Evolutionary conservation across 1,140 invertebrate genomes (phyloP), one percentile per base, ranked within the genome.

Genomic region (Theocolax elegans): DNA sequence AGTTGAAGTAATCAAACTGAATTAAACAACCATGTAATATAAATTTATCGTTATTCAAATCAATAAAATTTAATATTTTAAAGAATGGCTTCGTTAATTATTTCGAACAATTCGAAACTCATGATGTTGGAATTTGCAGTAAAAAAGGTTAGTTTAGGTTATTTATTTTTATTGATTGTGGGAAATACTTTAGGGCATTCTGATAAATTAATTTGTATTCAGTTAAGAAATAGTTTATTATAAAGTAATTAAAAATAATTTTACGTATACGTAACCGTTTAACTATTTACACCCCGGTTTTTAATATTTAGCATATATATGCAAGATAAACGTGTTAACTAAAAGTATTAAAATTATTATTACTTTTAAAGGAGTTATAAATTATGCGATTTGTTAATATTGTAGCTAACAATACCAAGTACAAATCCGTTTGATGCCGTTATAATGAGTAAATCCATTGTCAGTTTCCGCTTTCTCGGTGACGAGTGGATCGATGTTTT

Each of bases 41-140:
- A 35, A 35, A 35, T 35, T 35, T 6, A 35, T 35, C 10, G 31
- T 35, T 6, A 35, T 10, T 35, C 31, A 44, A 53, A 29, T 3
- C 0, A 35, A 49, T 3, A 72, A 38, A 58, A 35, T 35, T 6
- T 35, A 25, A 71, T 56, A 54, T n/a, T n/a, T n/a, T n/a, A 12
- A 71, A 68, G 64, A 44, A 80, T 80, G 78, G 74, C 78, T 29
- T 62, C 71, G 8, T 46, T 82, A 21, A 77, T 81, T 19, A 59
- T 79, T 9, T 63, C 73, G 0, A 75, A 79, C 7, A 74, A 82
- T 48, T 74, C 72, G 7, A 67, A 74, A n/a, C 65, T 83, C 7
- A 80, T 83, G 71, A 77, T 83, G 79, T 17, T 83, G 15, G 82
- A 83, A 46, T 9, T 83, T 9, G 72, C 63, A 0, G 72, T 82